These are phyloP conservation scores for Agrenia bidenticulata DNA, from an alignment of 2,888 invertebrate species.

Conservation along the genomic window DNA sequence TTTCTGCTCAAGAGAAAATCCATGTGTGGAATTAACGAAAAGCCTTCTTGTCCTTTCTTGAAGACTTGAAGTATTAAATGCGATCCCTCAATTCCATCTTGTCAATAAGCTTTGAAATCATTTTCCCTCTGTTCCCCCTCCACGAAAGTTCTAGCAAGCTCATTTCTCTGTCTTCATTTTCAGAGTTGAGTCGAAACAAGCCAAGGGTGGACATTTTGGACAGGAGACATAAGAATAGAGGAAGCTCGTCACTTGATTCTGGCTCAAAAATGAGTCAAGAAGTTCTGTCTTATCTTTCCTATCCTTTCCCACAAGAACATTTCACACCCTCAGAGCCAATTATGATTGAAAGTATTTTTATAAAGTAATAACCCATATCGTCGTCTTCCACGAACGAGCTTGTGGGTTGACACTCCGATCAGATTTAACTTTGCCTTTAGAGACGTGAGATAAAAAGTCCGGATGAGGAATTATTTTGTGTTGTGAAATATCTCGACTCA, in stretches of 20 bases:
- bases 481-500: neutral
- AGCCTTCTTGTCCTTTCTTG: neutral
- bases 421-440: neutral
- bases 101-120: conserved; percentile 1
- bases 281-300: neutral
- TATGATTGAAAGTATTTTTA: neutral
- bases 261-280: neutral
- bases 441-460: neutral
- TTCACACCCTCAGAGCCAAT: conserved; percentile 4
- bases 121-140: neutral
- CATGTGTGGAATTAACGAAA: neutral
- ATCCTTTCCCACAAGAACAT: neutral
- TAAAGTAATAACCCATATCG: neutral
- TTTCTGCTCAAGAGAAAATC: neutral
- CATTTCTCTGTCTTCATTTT: neutral
- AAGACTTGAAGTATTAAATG: neutral
- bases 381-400: neutral
- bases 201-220: neutral
- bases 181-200: neutral
- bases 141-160: no score
- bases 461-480: neutral
- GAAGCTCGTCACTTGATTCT: neutral
- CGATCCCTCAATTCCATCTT: neutral
- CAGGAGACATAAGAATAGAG: neutral
- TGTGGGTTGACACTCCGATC: conserved; percentile 1